Conservation (phyloP, 2,113 vertebrate genomes). For the Onychostoma macrolepis region DNA sequence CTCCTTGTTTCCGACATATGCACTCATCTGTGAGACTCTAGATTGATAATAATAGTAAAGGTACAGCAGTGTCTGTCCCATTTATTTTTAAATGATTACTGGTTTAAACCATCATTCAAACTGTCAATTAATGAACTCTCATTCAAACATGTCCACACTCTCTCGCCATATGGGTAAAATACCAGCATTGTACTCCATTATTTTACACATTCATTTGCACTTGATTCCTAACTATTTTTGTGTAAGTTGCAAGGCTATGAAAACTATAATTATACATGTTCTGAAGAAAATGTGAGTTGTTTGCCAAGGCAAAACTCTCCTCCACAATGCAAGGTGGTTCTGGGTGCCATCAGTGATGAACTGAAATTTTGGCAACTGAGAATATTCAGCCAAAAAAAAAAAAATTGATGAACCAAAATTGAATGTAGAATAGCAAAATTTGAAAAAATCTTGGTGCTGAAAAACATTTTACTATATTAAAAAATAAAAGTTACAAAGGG, state of each 20-base stretch:
- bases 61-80: neutral
- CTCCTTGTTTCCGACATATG: constrained; percentile 26
- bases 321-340: neutral
- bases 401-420: too few species aligned
- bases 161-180: constrained; percentile 15
- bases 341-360: neutral
- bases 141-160: neutral
- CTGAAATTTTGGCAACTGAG: neutral
- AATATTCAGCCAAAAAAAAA: too few species aligned
- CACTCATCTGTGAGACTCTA: neutral
- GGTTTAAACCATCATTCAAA: neutral
- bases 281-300: neutral
- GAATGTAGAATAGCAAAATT: too few species aligned
- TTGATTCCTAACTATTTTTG: constrained; percentile 35
- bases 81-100: neutral
- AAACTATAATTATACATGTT: neutral
- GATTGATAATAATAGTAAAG: neutral
- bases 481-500: too few species aligned
- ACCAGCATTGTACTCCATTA: constrained; percentile 49
- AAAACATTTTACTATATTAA: too few species aligned
- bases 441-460: too few species aligned
- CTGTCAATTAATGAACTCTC: neutral
- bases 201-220: constrained; percentile 62
- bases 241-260: constrained; percentile 38
- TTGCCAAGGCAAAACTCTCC: neutral